Percentiles rank a stretch among this genome's conserved stretches.
These are phyloP conservation scores for Torymus aiolomorphi DNA, from an alignment of 2,888 invertebrate genomes.

Conservation along the genomic window DNA sequence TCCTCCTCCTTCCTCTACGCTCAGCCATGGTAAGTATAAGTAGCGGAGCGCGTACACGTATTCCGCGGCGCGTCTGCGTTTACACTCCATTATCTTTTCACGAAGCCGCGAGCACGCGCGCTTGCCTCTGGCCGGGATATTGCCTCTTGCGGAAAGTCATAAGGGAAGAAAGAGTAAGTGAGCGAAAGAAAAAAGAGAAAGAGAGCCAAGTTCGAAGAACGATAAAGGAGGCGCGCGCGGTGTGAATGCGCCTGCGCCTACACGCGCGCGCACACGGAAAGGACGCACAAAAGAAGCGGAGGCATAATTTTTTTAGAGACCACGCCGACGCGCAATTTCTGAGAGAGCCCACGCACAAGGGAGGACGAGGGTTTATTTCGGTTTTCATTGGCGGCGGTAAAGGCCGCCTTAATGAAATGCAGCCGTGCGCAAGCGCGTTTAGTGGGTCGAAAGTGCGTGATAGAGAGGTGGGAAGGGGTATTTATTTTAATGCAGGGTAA, in stretches of 20 bases:
- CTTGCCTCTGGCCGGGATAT: conserved; percentile 46
- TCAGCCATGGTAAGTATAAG: background rate
- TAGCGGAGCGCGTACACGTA: conserved; percentile 1
- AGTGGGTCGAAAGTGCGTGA: too few species aligned
- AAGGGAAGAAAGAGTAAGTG: conserved; percentile 33
- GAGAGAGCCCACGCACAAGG: too few species aligned
- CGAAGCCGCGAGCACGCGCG: conserved; percentile 28
- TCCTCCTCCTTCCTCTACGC: too few species aligned
- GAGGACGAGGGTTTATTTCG: too few species aligned
- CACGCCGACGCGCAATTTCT: background rate
- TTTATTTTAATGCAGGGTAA: too few species aligned
- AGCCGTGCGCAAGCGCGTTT: too few species aligned
- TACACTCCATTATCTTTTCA: conserved; percentile 57
- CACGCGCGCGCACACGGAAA: background rate
- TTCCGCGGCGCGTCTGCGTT: conserved; percentile 53
- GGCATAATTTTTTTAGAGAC: conserved; percentile 37
- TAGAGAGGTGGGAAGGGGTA: too few species aligned
- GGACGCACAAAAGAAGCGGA: conserved; percentile 1
- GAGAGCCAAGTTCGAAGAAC: conserved; percentile 38
- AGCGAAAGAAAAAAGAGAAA: conserved; percentile 18
- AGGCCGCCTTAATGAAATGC: too few species aligned
- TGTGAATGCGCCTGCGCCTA: background rate
- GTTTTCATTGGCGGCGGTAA: too few species aligned
- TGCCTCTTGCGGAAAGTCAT: conserved; percentile 55
- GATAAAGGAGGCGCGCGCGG: conserved; percentile 27